Evolutionary conservation across 2,797 vertebrate genomes (phyloP).

Genomic region (Rhinoraja longicauda): DNA sequence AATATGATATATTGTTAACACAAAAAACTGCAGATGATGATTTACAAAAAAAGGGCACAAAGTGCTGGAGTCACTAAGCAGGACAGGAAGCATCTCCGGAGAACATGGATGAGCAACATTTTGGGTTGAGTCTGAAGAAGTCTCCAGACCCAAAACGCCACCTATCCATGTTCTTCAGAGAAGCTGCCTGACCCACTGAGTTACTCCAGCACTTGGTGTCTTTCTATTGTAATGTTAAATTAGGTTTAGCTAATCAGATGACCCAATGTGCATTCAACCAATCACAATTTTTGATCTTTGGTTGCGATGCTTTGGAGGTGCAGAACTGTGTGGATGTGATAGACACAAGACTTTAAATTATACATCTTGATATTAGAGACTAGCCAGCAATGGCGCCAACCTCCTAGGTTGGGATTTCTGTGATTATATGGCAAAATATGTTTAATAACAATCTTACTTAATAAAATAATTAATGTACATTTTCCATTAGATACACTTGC

Average conservation of each 20-base stretch:
- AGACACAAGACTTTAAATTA: background rate
- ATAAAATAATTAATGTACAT: too few species aligned
- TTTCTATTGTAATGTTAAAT: background rate
- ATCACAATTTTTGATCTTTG: background rate
- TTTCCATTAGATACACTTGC: background rate
- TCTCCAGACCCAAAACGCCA: too few species aligned
- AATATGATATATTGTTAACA: too few species aligned
- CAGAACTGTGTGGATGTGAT: background rate
- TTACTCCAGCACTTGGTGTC: too few species aligned
- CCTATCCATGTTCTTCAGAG: too few species aligned
- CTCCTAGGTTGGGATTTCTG: background rate
- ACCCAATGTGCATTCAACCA: background rate
- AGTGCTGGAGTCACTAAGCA: too few species aligned
- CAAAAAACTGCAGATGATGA: too few species aligned
- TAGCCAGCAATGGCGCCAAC: background rate
- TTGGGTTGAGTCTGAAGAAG: too few species aligned
- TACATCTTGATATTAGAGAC: conserved; percentile 10
- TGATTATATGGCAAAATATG: background rate
- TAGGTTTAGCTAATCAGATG: background rate
- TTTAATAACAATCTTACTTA: background rate
- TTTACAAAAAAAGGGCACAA: too few species aligned
- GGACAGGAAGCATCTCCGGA: too few species aligned
- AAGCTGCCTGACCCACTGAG: too few species aligned
- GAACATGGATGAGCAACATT: too few species aligned
- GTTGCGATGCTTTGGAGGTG: background rate